Evolutionary conservation across 2,888 invertebrate species (phyloP).

Genomic region (Zelleria hepariella): DNA sequence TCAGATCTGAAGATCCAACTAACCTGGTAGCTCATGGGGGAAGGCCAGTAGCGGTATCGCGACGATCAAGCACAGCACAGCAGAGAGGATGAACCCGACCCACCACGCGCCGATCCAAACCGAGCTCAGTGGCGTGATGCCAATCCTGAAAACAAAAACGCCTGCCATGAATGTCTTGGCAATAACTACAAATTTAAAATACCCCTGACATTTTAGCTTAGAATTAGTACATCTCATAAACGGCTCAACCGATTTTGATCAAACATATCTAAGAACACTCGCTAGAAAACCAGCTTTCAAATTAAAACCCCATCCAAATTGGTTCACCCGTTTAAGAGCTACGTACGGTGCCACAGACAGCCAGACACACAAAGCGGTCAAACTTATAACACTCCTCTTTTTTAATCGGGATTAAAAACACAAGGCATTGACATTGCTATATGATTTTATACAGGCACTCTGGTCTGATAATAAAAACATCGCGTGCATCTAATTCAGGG

Average conservation of each 20-base stretch:
- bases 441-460: neutral
- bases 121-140: constrained; percentile 77
- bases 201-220: neutral
- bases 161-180: neutral
- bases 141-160: constrained; percentile 67
- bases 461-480: too few species aligned
- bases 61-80: constrained; percentile 75
- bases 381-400: too few species aligned
- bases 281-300: too few species aligned
- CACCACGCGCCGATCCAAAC: constrained; percentile 92
- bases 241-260: too few species aligned
- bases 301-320: too few species aligned
- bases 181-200: neutral
- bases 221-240: too few species aligned
- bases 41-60: constrained; percentile 82
- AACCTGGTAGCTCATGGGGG: constrained; percentile 81
- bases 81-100: constrained; percentile 82
- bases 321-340: too few species aligned
- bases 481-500: neutral
- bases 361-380: too few species aligned
- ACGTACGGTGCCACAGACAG: too few species aligned
- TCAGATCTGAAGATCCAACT: neutral
- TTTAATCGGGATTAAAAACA: neutral
- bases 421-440: neutral
- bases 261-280: too few species aligned